A percentile compares a stretch with the other conserved stretches of the same genome.
phyloP scores from a whole-genome alignment of 1,140 invertebrate genomes.

The Sweltsa coloradensis region DNA sequence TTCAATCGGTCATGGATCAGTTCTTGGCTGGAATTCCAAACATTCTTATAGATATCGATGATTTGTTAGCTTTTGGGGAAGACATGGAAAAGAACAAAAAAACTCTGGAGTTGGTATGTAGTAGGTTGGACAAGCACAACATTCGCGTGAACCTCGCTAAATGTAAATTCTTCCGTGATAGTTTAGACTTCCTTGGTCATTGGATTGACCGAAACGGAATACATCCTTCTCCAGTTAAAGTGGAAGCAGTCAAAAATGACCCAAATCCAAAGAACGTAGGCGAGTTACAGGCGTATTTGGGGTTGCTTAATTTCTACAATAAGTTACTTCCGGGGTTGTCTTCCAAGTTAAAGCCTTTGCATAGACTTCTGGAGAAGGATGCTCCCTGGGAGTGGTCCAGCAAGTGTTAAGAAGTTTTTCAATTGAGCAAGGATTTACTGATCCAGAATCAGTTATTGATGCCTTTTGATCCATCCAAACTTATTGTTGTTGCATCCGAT shows the following conservation, averaged over 20 bases:
- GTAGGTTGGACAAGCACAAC: constrained; percentile 14
- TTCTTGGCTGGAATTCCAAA: constrained; percentile 6
- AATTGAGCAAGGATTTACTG: neutral
- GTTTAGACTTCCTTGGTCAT: constrained; percentile 28
- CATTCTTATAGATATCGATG: constrained; percentile 17
- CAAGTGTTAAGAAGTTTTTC: neutral
- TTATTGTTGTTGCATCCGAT: neutral
- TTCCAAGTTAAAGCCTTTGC: constrained; percentile 23
- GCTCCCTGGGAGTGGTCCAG: neutral
- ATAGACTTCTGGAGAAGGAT: constrained; percentile 20
- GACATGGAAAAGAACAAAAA: constrained; percentile 18
- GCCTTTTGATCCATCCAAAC: neutral
- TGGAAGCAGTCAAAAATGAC: constrained; percentile 24
- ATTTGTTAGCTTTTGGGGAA: constrained; percentile 20
- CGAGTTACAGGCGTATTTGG: constrained; percentile 30
- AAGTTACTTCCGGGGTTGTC: constrained; percentile 30
- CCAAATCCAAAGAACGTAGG: constrained; percentile 23
- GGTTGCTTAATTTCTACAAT: constrained; percentile 33
- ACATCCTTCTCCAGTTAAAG: constrained; percentile 27
- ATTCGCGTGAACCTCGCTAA: constrained; percentile 25
- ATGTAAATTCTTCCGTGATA: constrained; percentile 24
- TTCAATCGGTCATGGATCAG: constrained; percentile 23
- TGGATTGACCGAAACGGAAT: constrained; percentile 24
- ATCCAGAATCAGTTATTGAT: neutral
- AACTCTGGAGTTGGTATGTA: constrained; percentile 21